phyloP scores from a whole-genome alignment of 2,113 vertebrate genomes.

The Tetrax tetrax region DNA sequence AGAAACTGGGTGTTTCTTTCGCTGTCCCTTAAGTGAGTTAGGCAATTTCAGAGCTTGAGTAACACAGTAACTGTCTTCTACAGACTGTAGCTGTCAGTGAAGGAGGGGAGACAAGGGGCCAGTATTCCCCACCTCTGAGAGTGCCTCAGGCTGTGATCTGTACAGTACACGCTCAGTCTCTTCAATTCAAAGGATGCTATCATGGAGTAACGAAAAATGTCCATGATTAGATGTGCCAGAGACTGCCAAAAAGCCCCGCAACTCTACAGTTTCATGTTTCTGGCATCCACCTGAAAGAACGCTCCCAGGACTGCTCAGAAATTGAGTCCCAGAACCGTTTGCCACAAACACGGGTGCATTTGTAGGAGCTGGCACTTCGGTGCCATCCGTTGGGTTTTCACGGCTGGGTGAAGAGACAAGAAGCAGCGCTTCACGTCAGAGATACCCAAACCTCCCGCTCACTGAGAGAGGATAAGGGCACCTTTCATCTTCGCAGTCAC shows the following conservation, averaged over 20 bases:
- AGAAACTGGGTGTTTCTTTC: background rate
- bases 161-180: rapidly evolving
- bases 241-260: rapidly evolving
- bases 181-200: rapidly evolving
- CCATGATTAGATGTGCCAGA: too few relatives aligned
- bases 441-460: rapidly evolving
- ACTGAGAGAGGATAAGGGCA: rapidly evolving
- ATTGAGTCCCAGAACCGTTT: rapidly evolving
- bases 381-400: rapidly evolving
- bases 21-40: rapidly evolving
- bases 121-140: rapidly evolving
- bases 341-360: rapidly evolving
- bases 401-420: rapidly evolving
- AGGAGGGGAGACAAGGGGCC: background rate
- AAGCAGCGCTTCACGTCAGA: rapidly evolving
- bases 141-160: rapidly evolving
- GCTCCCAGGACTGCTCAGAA: background rate
- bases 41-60: background rate
- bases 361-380: rapidly evolving
- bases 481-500: background rate
- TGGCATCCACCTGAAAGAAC: rapidly evolving
- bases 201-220: rapidly evolving
- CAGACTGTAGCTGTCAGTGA: background rate
- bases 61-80: background rate
- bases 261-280: rapidly evolving